Evolutionary conservation across 2,113 vertebrate genomes (phyloP).

Genomic region (Andinoacara biseriatus): DNA sequence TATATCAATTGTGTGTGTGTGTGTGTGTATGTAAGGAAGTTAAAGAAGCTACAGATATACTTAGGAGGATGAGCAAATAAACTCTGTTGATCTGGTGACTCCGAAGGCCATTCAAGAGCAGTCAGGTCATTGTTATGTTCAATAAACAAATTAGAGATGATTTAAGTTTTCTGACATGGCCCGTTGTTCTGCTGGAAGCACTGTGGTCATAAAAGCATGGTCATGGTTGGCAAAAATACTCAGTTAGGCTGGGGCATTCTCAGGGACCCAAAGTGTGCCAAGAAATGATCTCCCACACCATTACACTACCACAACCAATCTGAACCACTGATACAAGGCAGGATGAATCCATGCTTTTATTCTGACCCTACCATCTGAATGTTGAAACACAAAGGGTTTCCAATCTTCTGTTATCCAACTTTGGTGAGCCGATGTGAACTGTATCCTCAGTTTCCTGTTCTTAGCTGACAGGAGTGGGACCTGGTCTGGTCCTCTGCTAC

Average conservation of each 20-base stretch:
- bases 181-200: neutral
- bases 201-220: neutral
- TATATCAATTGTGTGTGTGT: too few species aligned
- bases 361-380: neutral
- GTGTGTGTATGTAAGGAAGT: too few species aligned
- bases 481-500: neutral
- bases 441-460: neutral
- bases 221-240: neutral
- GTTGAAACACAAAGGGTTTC: neutral
- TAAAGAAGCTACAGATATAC: neutral
- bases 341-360: neutral
- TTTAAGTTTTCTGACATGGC: neutral
- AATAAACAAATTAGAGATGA: neutral
- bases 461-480: neutral
- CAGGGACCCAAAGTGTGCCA: neutral
- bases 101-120: rapidly evolving
- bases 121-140: neutral
- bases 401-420: neutral
- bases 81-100: neutral
- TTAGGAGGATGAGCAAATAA: neutral
- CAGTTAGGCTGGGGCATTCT: neutral
- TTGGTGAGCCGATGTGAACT: neutral
- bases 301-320: neutral
- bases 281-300: neutral
- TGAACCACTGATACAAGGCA: neutral